Evolutionary conservation across 2,888 invertebrate genomes (phyloP), one percentile per base, ranked within the genome.

Genomic region (Ichneumoninae sp.): DNA sequence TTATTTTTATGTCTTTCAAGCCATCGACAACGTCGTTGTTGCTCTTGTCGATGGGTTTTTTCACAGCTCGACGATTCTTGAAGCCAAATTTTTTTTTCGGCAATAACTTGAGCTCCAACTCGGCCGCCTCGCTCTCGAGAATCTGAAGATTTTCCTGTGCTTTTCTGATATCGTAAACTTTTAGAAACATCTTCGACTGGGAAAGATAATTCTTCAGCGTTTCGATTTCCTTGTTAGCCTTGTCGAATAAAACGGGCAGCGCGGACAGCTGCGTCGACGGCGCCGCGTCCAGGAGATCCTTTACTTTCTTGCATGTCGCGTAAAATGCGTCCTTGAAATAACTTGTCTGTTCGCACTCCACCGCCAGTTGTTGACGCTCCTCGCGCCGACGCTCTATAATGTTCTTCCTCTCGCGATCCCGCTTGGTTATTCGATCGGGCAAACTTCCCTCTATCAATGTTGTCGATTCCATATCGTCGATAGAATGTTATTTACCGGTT

Each of bases 41-140:
- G 19, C 4, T 26, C 84, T 91, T 92, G 85, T 94, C 93, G 1
- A 89, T 86, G 87, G 96, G 96, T 91, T 96, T 96, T 90, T 96
- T 96, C 1, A 91, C 90, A 3, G 90, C 86, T 52, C 89, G 88
- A 54, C 93, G 90, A 89, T 96, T 96, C 88, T 96, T 97, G 90
- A 98, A 98, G 0, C 97, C 97, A 94, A 98, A 98, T 92, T 97
- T 98, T 91, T 97, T 97, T 89, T 97, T 97, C 0, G 98, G 98
- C 78, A 97, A 93, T 87, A 97, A 94, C 80, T 95, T 95, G 30
- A 96, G 95, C 92, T 97, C 97, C 44, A 96, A 94, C 86, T 96
- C 96, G 74, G 96, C 96, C 62, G 96, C 95, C 92, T 96, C 95
- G n/a, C 94, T 94, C 89, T 96, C 96, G 54, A 98, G 92, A 80